Evolutionary conservation across 2,888 invertebrate genomes (phyloP).

Genomic region (Digitonthophagus gazella): DNA sequence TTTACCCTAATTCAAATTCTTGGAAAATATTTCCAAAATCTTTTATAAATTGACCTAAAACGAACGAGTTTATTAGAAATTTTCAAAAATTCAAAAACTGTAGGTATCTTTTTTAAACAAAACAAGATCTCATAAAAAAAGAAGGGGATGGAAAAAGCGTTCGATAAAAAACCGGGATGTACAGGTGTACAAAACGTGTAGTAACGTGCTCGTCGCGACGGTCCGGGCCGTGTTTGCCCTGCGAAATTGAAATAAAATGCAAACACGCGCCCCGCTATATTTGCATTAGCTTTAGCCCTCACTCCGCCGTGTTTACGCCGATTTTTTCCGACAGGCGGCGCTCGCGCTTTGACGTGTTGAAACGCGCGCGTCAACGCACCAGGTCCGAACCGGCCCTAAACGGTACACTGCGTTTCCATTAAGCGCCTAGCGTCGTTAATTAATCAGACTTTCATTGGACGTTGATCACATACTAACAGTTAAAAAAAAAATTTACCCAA

Average conservation of each 20-base stretch:
- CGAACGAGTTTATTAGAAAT: not conserved
- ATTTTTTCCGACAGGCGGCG: conserved; percentile 22
- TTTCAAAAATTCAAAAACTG: not conserved
- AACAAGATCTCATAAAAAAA: not conserved
- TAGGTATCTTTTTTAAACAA: not conserved
- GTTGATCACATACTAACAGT: too few relatives aligned
- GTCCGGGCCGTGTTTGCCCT: conserved; percentile 31
- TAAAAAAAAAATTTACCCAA: too few relatives aligned
- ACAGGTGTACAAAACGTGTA: conserved; percentile 8
- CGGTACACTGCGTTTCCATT: too few relatives aligned
- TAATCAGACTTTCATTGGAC: too few relatives aligned
- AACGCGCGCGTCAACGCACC: conserved; percentile 1
- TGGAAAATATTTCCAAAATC: too few relatives aligned
- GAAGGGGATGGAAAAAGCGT: not conserved
- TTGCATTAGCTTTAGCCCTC: conserved; percentile 30
- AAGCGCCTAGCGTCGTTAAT: too few relatives aligned
- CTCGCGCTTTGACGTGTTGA: not conserved
- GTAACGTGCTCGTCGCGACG: not conserved
- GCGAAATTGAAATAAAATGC: conserved; percentile 38
- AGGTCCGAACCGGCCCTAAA: conserved; percentile 3
- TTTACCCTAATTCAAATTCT: too few relatives aligned
- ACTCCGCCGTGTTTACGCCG: conserved; percentile 24
- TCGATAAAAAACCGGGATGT: conserved; percentile 6
- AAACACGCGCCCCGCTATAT: conserved; percentile 33
- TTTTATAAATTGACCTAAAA: too few relatives aligned